A percentile compares a stretch with the other conserved stretches of the same genome.
Evolutionary conservation across 2,797 vertebrate species (phyloP).

Genomic region (Caiman crocodilus): DNA sequence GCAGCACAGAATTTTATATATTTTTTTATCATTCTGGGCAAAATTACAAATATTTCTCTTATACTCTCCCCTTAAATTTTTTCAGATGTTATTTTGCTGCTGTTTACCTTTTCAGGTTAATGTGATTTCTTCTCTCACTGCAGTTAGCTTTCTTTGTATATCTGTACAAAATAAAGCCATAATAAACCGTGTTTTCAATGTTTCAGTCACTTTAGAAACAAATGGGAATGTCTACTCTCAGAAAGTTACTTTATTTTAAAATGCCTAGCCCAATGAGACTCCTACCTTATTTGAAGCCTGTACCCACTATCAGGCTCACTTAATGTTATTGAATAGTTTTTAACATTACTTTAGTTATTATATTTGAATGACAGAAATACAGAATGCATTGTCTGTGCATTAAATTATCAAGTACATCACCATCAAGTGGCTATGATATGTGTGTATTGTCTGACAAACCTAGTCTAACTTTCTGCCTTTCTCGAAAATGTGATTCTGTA

Average conservation of each 20-base stretch:
- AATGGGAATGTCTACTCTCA: neutral
- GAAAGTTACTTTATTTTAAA: too few relatives aligned
- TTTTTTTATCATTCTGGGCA: neutral
- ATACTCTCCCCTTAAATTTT: neutral
- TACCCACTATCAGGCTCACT: neutral
- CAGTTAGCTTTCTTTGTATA: neutral
- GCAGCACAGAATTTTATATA: neutral
- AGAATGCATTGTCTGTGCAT: neutral
- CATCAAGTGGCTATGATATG: slow-evolving; percentile 21
- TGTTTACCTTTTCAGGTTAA: neutral
- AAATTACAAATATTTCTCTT: neutral
- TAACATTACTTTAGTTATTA: neutral
- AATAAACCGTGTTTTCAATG: neutral
- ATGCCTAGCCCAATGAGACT: neutral
- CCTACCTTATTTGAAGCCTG: neutral
- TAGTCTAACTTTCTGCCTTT: slow-evolving; percentile 8
- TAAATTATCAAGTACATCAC: slow-evolving; percentile 50
- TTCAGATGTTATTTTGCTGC: neutral
- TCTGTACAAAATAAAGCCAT: neutral
- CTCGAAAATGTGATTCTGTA: slow-evolving; percentile 47
- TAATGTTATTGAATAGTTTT: too few relatives aligned
- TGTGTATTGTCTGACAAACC: slow-evolving; percentile 35
- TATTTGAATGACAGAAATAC: neutral
- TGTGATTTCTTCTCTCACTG: neutral
- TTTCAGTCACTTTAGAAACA: neutral